Base-by-base conservation (phyloP, 1,140 invertebrate species). In the Heliconius nattereri region DNA sequence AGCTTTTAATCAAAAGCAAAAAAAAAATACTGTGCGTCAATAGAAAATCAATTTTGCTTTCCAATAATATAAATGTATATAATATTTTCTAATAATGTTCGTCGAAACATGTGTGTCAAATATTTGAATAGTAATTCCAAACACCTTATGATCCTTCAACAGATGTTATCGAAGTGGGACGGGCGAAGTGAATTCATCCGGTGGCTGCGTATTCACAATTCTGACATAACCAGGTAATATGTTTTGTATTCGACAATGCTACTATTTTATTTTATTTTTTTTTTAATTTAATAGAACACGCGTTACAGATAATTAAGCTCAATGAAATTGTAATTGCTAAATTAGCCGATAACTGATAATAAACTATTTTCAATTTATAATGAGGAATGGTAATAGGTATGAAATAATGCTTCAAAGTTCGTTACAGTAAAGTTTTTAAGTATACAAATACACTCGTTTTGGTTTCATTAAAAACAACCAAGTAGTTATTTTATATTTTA, bases 71-170 rank as follows among this genome's bases (percentile, higher is more conserved):
- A 66, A 66, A 66, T 66, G 3, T 29, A 60, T 57, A 57, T 57
- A 57, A 16, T 7, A 52, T 52, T 52, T 57, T 57, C 54, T 23
- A 57, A 57, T n/a, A 57, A 7, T 23, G 74, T 74, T 72, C 71
- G 8, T 16, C 23, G 70, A 75, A 81, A 82, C 86, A 91, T 85
- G 86, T 90, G 89, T 85, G 82, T 74, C 79, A 81, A 86, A 85
- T 81, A 84, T 84, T 84, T 84, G 78, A 85, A 87, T 85, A 85
- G 86, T 82, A 85, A 85, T 84, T 79, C 83, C 80, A 74, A 86
- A 85, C 90, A 92, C 90, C 91, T 92, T 91, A 88, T 83, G 85
- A 80, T 89, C 91, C 90, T 91, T 90, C 89, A 84, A 85, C 92
- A 93, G 92, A 93, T 92, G 92, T 86, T 89, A 91, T 90, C 85